Conservation (phyloP, 2,113 vertebrate genomes). For the Lipotes vexillifer region DNA sequence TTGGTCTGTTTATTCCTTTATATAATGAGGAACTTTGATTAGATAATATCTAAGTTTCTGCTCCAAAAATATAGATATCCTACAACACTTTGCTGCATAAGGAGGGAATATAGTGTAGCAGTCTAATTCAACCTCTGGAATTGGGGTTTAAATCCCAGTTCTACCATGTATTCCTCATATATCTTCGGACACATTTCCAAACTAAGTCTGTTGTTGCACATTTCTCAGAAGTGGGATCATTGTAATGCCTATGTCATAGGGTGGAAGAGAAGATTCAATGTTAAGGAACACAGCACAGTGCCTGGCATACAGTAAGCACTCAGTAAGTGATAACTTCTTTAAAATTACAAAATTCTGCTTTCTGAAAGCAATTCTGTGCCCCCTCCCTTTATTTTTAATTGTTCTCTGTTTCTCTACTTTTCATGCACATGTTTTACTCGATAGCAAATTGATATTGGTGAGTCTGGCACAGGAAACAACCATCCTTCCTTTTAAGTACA, state of each 20-base stretch:
- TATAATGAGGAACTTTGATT: neutral
- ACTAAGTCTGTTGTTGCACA: neutral
- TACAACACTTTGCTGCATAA: neutral
- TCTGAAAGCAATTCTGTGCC: neutral
- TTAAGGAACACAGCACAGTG: neutral
- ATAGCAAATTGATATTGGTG: neutral
- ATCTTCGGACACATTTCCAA: neutral
- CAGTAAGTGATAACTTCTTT: neutral
- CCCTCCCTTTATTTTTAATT: neutral
- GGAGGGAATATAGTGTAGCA: neutral
- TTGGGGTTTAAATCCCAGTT: neutral
- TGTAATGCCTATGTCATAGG: neutral
- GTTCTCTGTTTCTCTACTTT: neutral
- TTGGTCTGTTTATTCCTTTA: neutral
- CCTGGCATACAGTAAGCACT: neutral
- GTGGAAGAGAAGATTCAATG: neutral
- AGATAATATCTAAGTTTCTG: neutral
- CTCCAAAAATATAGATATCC: neutral
- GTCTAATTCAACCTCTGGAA: neutral
- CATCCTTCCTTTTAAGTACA: neutral
- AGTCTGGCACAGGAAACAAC: neutral
- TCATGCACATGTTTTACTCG: neutral
- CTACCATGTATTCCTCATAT: neutral
- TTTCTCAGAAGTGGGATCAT: neutral
- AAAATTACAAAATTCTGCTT: neutral